These are phyloP conservation scores for Phymanthus crucifer DNA, from an alignment of 92 coral and sea anemone genomes.

Conservation along the genomic window DNA sequence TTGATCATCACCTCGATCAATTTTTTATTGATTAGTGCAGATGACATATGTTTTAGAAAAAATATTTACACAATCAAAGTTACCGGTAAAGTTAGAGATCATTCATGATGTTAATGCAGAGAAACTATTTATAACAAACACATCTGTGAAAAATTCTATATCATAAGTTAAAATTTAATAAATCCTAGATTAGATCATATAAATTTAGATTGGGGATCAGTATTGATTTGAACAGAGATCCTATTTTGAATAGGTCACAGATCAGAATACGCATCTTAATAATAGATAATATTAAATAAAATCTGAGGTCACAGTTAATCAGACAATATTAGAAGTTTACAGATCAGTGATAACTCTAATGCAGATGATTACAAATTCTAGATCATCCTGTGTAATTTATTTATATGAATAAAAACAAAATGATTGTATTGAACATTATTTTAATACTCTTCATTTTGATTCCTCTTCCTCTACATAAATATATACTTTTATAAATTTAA, in stretches of 20 bases:
- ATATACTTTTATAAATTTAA: conserved; percentile 15
- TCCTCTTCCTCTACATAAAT: conserved; percentile 24
- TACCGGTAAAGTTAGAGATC: too few species aligned
- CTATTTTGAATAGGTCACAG: not conserved
- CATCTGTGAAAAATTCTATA: not conserved
- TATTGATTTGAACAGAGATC: not conserved
- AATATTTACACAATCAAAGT: too few species aligned
- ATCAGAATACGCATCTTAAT: not conserved
- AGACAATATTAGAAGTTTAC: too few species aligned
- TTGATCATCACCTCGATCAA: too few species aligned
- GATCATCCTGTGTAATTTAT: not conserved
- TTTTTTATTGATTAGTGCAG: too few species aligned
- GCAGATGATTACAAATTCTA: not conserved
- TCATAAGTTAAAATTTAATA: not conserved
- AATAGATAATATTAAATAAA: not conserved
- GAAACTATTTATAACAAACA: too few species aligned
- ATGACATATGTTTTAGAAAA: too few species aligned
- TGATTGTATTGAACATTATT: not conserved
- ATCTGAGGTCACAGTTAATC: not conserved
- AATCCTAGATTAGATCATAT: not conserved
- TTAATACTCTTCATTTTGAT: not conserved
- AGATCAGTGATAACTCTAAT: too few species aligned
- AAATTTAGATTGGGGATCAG: not conserved
- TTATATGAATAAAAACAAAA: not conserved
- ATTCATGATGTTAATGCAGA: too few species aligned